Conservation (phyloP, 1,140 invertebrate species). For the Drosophila pallidifrons region DNA sequence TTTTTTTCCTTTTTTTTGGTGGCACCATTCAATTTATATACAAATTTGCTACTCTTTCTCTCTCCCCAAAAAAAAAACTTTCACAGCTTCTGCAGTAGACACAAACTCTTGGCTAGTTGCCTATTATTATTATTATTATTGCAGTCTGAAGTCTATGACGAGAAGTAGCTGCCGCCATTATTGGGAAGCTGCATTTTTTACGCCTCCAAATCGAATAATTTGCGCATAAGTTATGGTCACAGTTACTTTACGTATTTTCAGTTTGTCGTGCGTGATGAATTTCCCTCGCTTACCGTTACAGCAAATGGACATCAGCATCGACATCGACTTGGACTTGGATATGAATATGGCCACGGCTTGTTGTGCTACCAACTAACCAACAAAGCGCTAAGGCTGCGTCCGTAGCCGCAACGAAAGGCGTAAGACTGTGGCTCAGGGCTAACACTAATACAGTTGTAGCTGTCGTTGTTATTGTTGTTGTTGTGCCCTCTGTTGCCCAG, state of each 20-base stretch:
- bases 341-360: conserved; percentile 45
- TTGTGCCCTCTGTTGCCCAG: conserved; percentile 21
- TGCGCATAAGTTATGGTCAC: conserved; percentile 61
- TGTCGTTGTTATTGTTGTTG: background rate
- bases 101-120: conserved; percentile 16
- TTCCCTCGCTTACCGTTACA: conserved; percentile 56
- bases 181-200: conserved; percentile 59
- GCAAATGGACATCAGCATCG: conserved; percentile 5
- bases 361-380: conserved; percentile 60
- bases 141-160: background rate
- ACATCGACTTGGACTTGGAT: background rate
- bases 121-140: conserved; percentile 26
- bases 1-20: background rate
- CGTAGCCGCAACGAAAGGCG: conserved; percentile 16
- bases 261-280: conserved; percentile 55
- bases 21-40: conserved; percentile 41
- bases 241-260: conserved; percentile 47
- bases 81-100: conserved; percentile 60
- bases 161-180: conserved; percentile 31
- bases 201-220: conserved; percentile 59
- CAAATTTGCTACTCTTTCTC: conserved; percentile 55
- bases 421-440: conserved; percentile 20
- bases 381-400: conserved; percentile 48
- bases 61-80: conserved; percentile 31
- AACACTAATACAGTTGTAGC: conserved; percentile 25